Base-by-base conservation (phyloP, 2,113 vertebrate genomes). In the Bubo bubo region DNA sequence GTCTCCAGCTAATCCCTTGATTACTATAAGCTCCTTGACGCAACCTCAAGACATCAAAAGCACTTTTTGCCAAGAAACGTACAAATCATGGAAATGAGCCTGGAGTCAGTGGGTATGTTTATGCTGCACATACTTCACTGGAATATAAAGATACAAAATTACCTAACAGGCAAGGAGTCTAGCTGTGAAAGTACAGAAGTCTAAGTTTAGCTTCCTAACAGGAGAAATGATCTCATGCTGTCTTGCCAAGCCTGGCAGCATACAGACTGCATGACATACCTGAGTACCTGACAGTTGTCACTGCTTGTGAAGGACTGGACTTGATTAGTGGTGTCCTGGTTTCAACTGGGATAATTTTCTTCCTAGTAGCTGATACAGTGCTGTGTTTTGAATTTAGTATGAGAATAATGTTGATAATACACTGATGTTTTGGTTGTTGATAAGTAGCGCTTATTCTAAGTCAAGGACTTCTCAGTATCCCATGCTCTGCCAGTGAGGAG, bases 131-230 rank as follows among this genome's bases (percentile, higher is more conserved):
- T 68, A 64, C 49, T 89, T 81, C 64, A 47, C 76, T 75, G 66
- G 77, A 94, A 93, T 93, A 75, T 53, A 85, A 93, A 94, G 87
- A 64, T 53, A 73, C 62, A 30, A 68, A 94, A 93, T 88, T 91
- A 34, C 27, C 80, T 88, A 85, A 79, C 56, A 95, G 95, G n/a
- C 70, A 85, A 53, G 70, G 74, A 72, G 62, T 79, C 92, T 88
- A 68, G 56, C 74, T 95, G 87, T 88, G 81, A 85, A 87, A 90
- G 70, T 85, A 82, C 59, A 41, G 73, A 89, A 75, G 26, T 52
- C 86, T 94, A 85, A 87, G 70, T 87, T 87, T 94, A 85, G 74
- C 70, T 72, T 93, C 66, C 52, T 75, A 85, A 79, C n/a, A 56
- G 35, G 26, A 6, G 4, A 72, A 94, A 82, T 56, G 60, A 63